Percentiles rank a stretch among this genome's conserved stretches.
These are phyloP conservation scores for Drusus annulatus DNA, from an alignment of 1,140 invertebrate genomes.

Conservation along the genomic window DNA sequence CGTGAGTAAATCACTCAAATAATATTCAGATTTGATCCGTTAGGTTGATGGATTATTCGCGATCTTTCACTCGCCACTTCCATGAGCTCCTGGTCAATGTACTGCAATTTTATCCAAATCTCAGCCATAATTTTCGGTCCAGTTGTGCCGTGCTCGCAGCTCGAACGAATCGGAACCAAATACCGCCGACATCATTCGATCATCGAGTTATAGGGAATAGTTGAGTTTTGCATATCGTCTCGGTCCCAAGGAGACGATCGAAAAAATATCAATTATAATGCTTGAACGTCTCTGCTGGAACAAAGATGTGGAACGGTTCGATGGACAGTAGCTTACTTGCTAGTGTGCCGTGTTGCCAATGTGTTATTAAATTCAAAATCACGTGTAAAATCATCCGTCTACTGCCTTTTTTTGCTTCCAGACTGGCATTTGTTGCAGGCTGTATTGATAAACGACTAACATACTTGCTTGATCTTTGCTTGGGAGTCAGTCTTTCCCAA, in stretches of 20 bases:
- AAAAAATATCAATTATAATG: not conserved
- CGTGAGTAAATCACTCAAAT: too few relatives aligned
- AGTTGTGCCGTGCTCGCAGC: not conserved
- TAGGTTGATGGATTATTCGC: too few relatives aligned
- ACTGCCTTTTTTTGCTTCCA: too few relatives aligned
- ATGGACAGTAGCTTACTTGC: not conserved
- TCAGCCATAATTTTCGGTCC: conserved; percentile 5
- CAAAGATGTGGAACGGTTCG: not conserved
- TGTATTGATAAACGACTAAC: too few relatives aligned
- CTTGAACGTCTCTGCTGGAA: not conserved
- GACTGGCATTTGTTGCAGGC: too few relatives aligned
- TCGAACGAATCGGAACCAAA: not conserved
- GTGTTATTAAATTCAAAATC: not conserved
- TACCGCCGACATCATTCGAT: not conserved
- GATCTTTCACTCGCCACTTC: too few relatives aligned
- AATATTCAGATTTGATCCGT: too few relatives aligned
- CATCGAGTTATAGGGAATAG: not conserved
- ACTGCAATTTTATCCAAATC: not conserved
- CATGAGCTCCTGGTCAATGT: too few relatives aligned
- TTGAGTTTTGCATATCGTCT: conserved; percentile 10
- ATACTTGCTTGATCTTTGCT: too few relatives aligned
- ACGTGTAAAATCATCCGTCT: too few relatives aligned
- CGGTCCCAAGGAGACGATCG: not conserved
- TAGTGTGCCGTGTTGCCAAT: not conserved
- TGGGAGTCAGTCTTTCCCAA: too few relatives aligned